Evolutionary conservation across 2,888 invertebrate species (phyloP).

Genomic region (Zhengitettix transpicula): DNA sequence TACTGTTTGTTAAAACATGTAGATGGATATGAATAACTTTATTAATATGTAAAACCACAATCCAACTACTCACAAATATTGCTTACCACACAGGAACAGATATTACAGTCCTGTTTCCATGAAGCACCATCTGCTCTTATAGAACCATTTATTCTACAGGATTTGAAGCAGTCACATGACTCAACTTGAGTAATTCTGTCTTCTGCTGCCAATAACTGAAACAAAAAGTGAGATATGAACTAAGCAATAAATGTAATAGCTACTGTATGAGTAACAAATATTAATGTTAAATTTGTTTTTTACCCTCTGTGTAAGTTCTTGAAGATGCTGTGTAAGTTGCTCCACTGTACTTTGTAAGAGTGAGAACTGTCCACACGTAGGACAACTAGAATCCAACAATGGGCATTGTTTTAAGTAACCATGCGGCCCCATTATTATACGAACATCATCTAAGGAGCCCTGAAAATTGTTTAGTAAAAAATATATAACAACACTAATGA

Average conservation of each 20-base stretch:
- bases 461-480: constrained; percentile 24
- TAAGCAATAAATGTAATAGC: no score
- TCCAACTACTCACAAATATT: neutral
- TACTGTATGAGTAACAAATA: neutral
- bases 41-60: no score
- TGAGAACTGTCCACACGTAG: constrained; percentile 79
- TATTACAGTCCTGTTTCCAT: constrained; percentile 73
- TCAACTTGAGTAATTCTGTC: constrained; percentile 60
- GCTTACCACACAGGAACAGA: constrained; percentile 73
- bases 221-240: neutral
- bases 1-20: no score
- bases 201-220: constrained; percentile 64
- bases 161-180: constrained; percentile 81
- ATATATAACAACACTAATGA: neutral
- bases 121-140: constrained; percentile 67
- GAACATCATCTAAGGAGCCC: constrained; percentile 79
- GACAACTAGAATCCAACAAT: constrained; percentile 69
- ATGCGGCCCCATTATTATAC: constrained; percentile 68
- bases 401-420: constrained; percentile 79
- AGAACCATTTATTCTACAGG: constrained; percentile 66
- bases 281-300: constrained; percentile 20
- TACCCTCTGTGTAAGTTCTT: constrained; percentile 72
- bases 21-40: no score
- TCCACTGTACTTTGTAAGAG: constrained; percentile 67
- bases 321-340: constrained; percentile 61